phyloP scores from a whole-genome alignment of 2,888 invertebrate species.

The Dione vanillae region DNA sequence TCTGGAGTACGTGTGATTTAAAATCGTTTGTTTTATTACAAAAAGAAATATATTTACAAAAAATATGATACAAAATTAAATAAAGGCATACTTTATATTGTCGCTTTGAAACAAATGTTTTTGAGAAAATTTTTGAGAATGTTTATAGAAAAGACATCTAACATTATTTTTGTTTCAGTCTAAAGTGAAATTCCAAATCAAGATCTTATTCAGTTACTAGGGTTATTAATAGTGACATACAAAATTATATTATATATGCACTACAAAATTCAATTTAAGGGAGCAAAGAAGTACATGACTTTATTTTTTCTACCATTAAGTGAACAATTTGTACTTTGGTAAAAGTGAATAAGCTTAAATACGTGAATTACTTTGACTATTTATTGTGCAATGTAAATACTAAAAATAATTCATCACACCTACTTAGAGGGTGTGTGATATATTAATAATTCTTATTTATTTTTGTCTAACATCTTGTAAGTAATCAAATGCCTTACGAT shows the following conservation, averaged over 20 bases:
- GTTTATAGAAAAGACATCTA: neutral
- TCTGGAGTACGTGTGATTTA: no score
- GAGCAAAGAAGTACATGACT: neutral
- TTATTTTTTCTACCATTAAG: neutral
- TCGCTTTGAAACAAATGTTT: no score
- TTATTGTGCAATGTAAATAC: constrained; percentile 13
- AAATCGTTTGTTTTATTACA: neutral
- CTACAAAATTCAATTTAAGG: neutral
- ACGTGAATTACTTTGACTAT: constrained; percentile 5
- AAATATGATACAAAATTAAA: neutral
- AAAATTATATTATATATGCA: neutral
- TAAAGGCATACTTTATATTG: neutral
- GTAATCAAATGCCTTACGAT: constrained; percentile 18
- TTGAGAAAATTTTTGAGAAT: neutral
- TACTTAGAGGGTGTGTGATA: neutral
- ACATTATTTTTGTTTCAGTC: no score
- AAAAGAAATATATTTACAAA: neutral
- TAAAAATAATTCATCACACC: constrained; percentile 3
- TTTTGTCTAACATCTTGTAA: constrained; percentile 12
- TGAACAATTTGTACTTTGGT: neutral
- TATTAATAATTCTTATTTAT: constrained; percentile 9
- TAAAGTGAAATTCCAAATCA: neutral
- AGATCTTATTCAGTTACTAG: neutral
- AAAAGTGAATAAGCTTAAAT: neutral
- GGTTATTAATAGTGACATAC: neutral